Base-by-base conservation (phyloP, 1,140 invertebrate genomes). In the Drosophila jambulina region DNA sequence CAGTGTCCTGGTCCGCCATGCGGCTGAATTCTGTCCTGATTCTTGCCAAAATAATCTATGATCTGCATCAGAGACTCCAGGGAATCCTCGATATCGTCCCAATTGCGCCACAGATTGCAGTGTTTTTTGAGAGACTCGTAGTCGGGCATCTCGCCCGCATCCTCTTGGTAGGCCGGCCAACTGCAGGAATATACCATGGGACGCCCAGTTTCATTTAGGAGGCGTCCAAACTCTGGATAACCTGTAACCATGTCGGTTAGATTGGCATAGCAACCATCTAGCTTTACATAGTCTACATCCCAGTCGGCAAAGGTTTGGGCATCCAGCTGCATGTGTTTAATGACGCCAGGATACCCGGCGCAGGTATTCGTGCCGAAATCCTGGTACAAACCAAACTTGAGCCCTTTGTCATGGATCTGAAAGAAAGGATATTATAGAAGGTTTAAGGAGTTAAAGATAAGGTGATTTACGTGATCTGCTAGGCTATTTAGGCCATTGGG, bases 51-150 rank as follows among this genome's bases (percentile, higher is more conserved):
- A 93, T 95, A 97, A 72, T 96, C 94, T 76, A 97, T 95, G 72
- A 98, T 98, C 32, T 92, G 93, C 9, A 93, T 93, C 4, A 98
- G 93, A 48, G 96, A 96, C 2, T 93, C 92, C 95, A 96, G 97
- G 0, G 96, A 96, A 90, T 98, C 97, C n/a, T 97, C 94, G 72
- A 98, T 97, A 88, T 98, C 97, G 82, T 95, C 95, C 93, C 95
- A 98, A 80, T 98, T 98, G 62, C 97, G 94, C 97, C 97, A 98
- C 59, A 98, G 93, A 93, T 98, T 98, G 82, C 97, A 98, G 80
- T 96, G 95, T 60, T 97, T 94, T 65, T 96, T 96, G 75, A 99
- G 98, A 1, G 96, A 95, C 6, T 95, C 95, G 93, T 97, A 98
- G 92, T 98, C 95, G 0, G 96, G 95, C 95, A 95, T 94, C 91